A percentile compares a stretch with the other conserved stretches of the same genome.
Evolutionary conservation across 2,797 vertebrate genomes (phyloP).

Genomic region (Semotilus atromaculatus): DNA sequence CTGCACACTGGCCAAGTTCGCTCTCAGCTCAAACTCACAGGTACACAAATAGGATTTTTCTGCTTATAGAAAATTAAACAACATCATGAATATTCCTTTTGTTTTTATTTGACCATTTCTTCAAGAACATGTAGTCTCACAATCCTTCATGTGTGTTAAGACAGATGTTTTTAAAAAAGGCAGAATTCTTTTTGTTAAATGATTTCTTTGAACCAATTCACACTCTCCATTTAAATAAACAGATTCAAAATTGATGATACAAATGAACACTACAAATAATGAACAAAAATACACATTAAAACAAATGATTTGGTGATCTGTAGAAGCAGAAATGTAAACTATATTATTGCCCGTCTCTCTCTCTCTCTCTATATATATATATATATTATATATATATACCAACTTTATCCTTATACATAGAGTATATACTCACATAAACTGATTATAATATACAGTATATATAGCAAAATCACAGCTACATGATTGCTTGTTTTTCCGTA

Average conservation of each 20-base stretch:
- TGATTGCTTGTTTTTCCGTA: not conserved
- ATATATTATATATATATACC: too few species aligned
- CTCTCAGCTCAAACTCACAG: slow-evolving; percentile 95
- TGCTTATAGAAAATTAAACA: not conserved
- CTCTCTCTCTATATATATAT: too few species aligned
- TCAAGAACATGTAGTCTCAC: not conserved
- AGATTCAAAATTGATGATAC: not conserved
- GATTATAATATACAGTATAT: not conserved
- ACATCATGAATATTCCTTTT: not conserved
- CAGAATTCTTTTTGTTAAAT: too few species aligned
- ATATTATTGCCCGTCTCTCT: too few species aligned
- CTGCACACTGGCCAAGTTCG: slow-evolving; percentile 94
- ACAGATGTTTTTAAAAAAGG: not conserved
- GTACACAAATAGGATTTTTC: slow-evolving; percentile 66
- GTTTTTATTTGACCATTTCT: not conserved
- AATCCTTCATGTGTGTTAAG: not conserved
- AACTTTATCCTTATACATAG: too few species aligned
- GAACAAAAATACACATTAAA: not conserved
- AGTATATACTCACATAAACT: too few species aligned
- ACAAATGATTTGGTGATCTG: not conserved
- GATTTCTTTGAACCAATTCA: not conserved
- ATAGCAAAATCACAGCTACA: not conserved
- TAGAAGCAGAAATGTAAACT: too few species aligned
- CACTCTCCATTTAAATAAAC: not conserved
- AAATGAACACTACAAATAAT: not conserved